Conservation (phyloP, 1,140 invertebrate genomes). For the Bombus cullumanus region DNA sequence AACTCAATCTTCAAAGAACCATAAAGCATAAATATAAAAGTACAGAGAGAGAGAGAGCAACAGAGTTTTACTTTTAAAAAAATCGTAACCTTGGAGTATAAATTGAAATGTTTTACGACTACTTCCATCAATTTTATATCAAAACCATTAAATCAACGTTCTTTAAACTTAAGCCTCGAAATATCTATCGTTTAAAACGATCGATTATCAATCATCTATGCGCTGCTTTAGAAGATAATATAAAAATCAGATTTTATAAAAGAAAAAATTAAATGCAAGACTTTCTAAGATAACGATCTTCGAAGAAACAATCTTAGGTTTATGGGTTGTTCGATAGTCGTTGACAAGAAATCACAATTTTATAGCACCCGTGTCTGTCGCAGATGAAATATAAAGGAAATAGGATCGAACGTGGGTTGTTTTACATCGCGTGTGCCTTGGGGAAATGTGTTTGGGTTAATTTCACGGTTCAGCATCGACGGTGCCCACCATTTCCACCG, state of each 20-base stretch:
- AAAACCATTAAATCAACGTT: no score
- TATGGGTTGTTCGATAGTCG: no score
- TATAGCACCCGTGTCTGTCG: neutral
- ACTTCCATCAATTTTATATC: no score
- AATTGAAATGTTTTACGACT: no score
- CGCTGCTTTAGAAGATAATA: neutral
- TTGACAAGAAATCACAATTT: neutral
- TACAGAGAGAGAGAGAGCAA: no score
- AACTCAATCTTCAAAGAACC: no score
- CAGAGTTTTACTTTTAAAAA: no score
- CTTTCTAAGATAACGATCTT: neutral
- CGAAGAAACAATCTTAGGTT: neutral
- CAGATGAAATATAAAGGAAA: slow-evolving; percentile 31
- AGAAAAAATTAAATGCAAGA: neutral
- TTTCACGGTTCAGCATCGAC: slow-evolving; percentile 67
- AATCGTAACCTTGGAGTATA: no score
- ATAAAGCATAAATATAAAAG: no score
- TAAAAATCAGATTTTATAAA: neutral
- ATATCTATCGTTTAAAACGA: no score
- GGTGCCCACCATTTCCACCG: slow-evolving; percentile 34
- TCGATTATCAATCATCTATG: no score
- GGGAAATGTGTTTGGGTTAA: slow-evolving; percentile 68
- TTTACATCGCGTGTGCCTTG: slow-evolving; percentile 59
- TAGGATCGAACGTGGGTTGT: slow-evolving; percentile 56
- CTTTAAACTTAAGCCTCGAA: no score